Evolutionary conservation across 2,797 vertebrate species (phyloP), one percentile per base, ranked within the genome.

Genomic region (Enteromius argenteus): DNA sequence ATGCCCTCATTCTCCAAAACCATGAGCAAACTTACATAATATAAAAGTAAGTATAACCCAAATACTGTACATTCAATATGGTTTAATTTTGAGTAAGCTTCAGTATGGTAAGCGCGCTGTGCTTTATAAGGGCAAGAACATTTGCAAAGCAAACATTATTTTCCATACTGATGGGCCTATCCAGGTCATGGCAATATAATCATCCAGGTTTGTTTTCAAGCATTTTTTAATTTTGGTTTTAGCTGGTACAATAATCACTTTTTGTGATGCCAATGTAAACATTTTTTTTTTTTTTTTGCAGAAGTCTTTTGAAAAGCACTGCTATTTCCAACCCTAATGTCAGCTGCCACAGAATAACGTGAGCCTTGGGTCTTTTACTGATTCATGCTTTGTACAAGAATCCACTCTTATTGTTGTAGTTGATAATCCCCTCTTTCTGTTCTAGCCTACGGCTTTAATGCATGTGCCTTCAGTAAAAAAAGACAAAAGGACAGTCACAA

Each of bases 331-430:
- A 44, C 35, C 14, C 64, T 46, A 10, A 60, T 35, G 21, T 85
- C 84, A 85, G 62, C 71, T 85, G 80, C 69, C 68, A 79, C 75
- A 74, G 58, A 79, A n/a, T 27, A 58, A 35, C 37, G n/a, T 66
- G 72, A 72, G 56, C 51, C 74, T 71, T 81, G 30, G 84, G 62
- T 68, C 42, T 69, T 85, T 85, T 76, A 30, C 62, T 68, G 60
- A 60, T 71, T 75, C 39, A 69, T 77, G 74, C 17, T 46, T 58
- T 17, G 44, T 62, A 85, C 64, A 81, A 81, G 64, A 85, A 81
- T 69, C 49, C 27, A 17, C 17, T 75, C 30, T 75, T 56, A 56
- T 17, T 56, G 46, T 37, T 32, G 60, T 17, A 32, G 46, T 15
- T 64, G 60, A 84, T 30, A 84, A 79, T 75, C n/a, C 46, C 14